A percentile compares a stretch with the other conserved stretches of the same genome.
Conservation (phyloP, 2,113 vertebrate species). For the Rhineura floridana region DNA sequence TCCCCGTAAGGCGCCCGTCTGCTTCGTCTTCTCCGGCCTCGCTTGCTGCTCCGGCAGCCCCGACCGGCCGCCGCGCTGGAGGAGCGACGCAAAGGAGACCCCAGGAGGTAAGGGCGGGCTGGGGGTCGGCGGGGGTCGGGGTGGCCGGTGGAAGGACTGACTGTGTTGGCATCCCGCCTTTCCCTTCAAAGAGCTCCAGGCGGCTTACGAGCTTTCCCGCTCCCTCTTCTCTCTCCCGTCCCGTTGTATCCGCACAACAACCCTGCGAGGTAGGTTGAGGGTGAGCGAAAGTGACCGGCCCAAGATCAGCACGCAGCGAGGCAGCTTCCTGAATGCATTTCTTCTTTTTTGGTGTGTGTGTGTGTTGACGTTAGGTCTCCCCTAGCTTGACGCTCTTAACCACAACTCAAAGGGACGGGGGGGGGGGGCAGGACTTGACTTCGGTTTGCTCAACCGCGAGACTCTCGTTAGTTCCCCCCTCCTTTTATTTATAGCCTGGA, state of each 20-base stretch:
- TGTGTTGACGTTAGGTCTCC: too few species aligned
- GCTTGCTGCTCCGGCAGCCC: slow-evolving; percentile 41
- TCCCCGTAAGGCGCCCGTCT: too few species aligned
- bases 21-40: slow-evolving; percentile 36
- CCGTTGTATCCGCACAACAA: too few species aligned
- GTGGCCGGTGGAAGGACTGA: not conserved
- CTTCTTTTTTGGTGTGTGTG: too few species aligned
- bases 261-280: not conserved
- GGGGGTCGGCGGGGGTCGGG: rapidly evolving
- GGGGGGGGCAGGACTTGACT: not conserved
- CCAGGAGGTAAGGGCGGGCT: slow-evolving; percentile 66
- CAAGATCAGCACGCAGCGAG: too few species aligned
- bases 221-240: too few species aligned
- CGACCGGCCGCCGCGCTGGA: slow-evolving; percentile 70
- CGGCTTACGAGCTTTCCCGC: too few species aligned
- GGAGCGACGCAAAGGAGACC: slow-evolving; percentile 74
- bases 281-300: not conserved
- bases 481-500: not conserved
- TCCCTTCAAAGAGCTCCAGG: too few species aligned
- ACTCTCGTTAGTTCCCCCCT: not conserved
- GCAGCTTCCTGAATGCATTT: too few species aligned
- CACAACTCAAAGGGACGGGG: too few species aligned
- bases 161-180: not conserved
- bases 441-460: not conserved
- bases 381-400: not conserved